These are phyloP conservation scores for Hymenochirus boettgeri DNA, from an alignment of 2,113 vertebrate genomes.

Conservation along the genomic window DNA sequence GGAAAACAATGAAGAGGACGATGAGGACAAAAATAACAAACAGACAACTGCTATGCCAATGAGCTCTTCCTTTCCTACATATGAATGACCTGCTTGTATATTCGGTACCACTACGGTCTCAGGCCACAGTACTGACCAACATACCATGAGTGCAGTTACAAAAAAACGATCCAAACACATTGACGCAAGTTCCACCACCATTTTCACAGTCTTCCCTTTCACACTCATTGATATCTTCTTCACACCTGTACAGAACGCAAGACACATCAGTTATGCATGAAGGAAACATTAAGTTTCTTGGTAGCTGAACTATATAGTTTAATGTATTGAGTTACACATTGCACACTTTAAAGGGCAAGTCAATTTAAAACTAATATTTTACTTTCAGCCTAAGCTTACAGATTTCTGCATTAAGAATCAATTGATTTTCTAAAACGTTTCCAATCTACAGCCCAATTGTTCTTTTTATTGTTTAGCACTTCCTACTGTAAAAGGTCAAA, in stretches of 20 bases:
- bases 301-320: no score
- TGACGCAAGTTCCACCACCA: constrained; percentile 84
- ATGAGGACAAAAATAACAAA: constrained; percentile 83
- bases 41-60: constrained; percentile 87
- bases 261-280: no score
- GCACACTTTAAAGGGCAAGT: no score
- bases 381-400: no score
- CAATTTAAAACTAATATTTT: no score
- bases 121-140: constrained; percentile 84
- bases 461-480: no score
- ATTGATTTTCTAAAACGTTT: no score
- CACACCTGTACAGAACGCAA: constrained; percentile 69
- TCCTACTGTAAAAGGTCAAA: no score
- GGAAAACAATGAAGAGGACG: constrained; percentile 83
- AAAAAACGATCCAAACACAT: constrained; percentile 87
- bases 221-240: constrained; percentile 89
- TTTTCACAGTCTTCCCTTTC: constrained; percentile 89
- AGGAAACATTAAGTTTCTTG: no score
- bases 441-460: no score
- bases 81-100: constrained; percentile 89
- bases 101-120: constrained; percentile 91
- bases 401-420: no score
- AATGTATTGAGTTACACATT: no score
- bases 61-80: constrained; percentile 91
- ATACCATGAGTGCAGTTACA: constrained; percentile 92